Evolutionary conservation across 2,113 vertebrate genomes (phyloP).

Genomic region (Bujurquina vittata): DNA sequence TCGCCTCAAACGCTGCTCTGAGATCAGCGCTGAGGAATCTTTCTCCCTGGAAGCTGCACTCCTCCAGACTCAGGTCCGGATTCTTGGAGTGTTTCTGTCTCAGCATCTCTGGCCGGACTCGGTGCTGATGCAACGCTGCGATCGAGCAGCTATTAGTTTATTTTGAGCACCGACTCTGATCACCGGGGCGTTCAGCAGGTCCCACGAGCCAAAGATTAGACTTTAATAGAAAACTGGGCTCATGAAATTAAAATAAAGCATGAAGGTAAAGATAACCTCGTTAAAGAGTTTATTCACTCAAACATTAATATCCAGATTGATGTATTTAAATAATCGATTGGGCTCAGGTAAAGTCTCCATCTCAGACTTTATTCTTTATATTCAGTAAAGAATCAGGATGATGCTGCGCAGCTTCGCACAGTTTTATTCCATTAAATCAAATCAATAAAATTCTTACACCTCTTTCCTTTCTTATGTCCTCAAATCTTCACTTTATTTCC

Average conservation of each 20-base stretch:
- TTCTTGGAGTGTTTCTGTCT: neutral
- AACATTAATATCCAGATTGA: too few relatives aligned
- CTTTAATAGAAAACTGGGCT: neutral
- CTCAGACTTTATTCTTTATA: too few relatives aligned
- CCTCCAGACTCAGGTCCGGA: neutral
- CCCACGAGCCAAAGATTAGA: too few relatives aligned
- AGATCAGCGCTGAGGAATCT: neutral
- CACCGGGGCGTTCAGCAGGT: neutral
- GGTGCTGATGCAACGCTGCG: neutral
- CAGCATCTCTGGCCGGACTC: neutral
- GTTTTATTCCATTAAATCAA: too few relatives aligned
- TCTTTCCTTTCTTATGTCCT: neutral
- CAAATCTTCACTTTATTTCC: neutral
- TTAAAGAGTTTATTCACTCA: rapidly evolving
- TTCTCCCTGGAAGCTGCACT: neutral
- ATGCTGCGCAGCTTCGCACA: too few relatives aligned
- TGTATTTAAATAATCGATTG: too few relatives aligned
- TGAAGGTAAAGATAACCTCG: neutral
- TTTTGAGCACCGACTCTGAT: neutral
- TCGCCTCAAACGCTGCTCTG: too few relatives aligned
- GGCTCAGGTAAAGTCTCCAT: too few relatives aligned
- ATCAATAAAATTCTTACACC: neutral
- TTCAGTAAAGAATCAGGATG: too few relatives aligned
- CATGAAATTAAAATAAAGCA: neutral
- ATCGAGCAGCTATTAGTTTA: neutral